Evolutionary conservation across 2,797 vertebrate genomes (phyloP).

Genomic region (Alauda arvensis): DNA sequence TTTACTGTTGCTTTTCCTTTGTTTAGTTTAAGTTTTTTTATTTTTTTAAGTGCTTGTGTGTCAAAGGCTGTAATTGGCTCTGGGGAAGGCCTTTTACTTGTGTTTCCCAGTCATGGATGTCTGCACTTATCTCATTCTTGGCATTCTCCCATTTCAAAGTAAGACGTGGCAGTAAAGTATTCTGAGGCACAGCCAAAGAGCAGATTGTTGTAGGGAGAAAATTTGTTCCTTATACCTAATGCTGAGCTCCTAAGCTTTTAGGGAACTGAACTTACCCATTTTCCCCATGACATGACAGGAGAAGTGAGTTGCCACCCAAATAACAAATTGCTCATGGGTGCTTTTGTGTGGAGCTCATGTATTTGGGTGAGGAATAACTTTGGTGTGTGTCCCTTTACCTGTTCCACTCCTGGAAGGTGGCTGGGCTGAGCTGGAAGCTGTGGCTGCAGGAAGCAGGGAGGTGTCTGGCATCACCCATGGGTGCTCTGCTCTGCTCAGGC

Average conservation of each 20-base stretch:
- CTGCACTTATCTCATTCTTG: constrained; percentile 75
- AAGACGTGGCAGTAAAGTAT: constrained; percentile 79
- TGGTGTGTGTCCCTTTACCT: not conserved
- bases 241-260: constrained; percentile 40
- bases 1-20: constrained; percentile 32
- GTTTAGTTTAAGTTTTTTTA: not conserved
- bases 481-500: not conserved
- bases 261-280: not conserved
- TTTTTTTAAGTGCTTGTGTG: not conserved
- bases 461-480: not conserved
- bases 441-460: rapidly evolving
- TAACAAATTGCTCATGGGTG: not conserved
- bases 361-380: not conserved
- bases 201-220: constrained; percentile 69
- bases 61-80: constrained; percentile 33
- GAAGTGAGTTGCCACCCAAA: not conserved
- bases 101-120: constrained; percentile 56
- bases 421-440: rapidly evolving
- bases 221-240: constrained; percentile 54
- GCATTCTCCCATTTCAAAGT: constrained; percentile 69
- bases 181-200: constrained; percentile 70
- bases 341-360: not conserved
- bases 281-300: not conserved
- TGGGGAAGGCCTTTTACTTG: constrained; percentile 52
- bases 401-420: rapidly evolving